Conservation (phyloP, 2,888 invertebrate species). For the Sericinus montela region DNA sequence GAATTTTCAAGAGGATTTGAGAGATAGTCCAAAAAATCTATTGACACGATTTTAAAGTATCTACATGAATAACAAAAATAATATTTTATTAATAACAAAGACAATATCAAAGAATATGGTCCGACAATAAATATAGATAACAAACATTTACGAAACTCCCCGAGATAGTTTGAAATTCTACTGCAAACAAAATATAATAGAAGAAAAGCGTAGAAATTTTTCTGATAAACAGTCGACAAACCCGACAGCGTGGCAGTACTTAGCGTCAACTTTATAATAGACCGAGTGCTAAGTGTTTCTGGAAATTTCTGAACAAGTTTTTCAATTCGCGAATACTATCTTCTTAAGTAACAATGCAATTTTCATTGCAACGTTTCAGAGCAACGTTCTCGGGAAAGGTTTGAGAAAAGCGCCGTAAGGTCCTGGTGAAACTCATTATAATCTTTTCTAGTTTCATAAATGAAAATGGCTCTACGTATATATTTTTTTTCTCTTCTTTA, state of each 20-base stretch:
- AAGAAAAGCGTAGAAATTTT: constrained; percentile 7
- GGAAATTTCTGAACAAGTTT: constrained; percentile 17
- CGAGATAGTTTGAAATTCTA: not conserved
- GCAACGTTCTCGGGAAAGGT: not conserved
- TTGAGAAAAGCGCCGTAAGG: constrained; percentile 29
- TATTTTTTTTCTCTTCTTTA: no score
- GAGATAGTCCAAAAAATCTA: no score
- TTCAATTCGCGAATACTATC: constrained; percentile 13
- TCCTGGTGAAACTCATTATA: constrained; percentile 17
- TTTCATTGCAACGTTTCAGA: constrained; percentile 9
- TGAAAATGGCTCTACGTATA: not conserved
- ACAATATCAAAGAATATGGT: no score
- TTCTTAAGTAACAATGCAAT: constrained; percentile 15
- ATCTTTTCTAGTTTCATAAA: not conserved
- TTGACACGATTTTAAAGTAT: no score
- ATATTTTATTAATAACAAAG: no score
- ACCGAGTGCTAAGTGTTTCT: constrained; percentile 16
- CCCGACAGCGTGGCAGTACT: constrained; percentile 12
- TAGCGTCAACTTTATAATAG: constrained; percentile 19
- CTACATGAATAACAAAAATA: no score
- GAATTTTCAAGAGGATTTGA: no score
- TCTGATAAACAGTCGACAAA: constrained; percentile 14
- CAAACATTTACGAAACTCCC: not conserved
- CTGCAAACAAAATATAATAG: constrained; percentile 3
- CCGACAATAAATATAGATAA: no score